Evolutionary conservation across 2,797 vertebrate genomes (phyloP).

Genomic region (Pseudopleuronectes americanus): DNA sequence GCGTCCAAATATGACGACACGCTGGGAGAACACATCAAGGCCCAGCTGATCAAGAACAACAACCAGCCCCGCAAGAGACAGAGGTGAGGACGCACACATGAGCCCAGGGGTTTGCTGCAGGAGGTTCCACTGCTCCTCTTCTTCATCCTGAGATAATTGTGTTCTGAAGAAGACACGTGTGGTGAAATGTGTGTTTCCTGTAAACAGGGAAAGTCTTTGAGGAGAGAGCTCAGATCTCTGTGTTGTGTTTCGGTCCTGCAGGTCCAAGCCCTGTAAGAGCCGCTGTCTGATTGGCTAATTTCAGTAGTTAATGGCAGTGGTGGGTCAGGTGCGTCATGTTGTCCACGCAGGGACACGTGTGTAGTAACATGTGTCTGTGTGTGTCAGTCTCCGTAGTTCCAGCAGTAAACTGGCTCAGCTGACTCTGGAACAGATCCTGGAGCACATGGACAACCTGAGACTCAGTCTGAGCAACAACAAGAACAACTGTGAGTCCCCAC

Average conservation of each 20-base stretch:
- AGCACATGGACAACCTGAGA: constrained; percentile 93
- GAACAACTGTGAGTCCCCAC: constrained; percentile 84
- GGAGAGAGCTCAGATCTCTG: no score
- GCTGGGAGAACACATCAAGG: constrained; percentile 93
- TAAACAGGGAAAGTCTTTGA: no score
- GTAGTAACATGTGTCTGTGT: constrained; percentile 7
- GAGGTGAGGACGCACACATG: constrained; percentile 80
- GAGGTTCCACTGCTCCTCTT: no score
- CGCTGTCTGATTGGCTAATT: no score
- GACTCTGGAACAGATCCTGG: constrained; percentile 95
- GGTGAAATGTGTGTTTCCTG: no score
- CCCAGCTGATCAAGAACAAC: constrained; percentile 98
- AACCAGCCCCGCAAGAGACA: constrained; percentile 94
- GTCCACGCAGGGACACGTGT: neutral
- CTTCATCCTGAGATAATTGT: no score
- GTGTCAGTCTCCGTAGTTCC: constrained; percentile 89
- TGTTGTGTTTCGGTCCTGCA: no score
- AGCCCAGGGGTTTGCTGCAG: neutral
- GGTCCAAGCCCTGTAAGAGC: no score
- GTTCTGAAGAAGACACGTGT: no score
- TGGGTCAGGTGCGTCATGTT: neutral
- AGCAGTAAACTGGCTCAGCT: constrained; percentile 97
- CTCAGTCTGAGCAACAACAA: constrained; percentile 95
- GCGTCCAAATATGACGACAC: constrained; percentile 92
- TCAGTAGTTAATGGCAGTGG: neutral